These are phyloP conservation scores for Pampus argenteus DNA, from an alignment of 2,797 vertebrate genomes.

Conservation along the genomic window DNA sequence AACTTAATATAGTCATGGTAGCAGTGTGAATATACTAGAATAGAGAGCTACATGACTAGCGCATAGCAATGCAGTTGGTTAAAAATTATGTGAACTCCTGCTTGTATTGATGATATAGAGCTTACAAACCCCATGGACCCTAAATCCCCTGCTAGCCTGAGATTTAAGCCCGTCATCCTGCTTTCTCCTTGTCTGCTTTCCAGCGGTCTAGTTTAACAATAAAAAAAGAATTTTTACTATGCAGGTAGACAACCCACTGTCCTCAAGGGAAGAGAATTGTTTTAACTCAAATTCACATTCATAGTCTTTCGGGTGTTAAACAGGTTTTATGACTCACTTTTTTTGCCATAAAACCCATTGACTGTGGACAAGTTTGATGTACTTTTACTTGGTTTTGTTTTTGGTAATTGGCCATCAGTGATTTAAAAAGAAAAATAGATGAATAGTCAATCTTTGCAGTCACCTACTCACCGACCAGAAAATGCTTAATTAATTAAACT, in stretches of 20 bases:
- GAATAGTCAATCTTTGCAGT: background rate
- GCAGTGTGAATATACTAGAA: constrained; percentile 16
- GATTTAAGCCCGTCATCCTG: constrained; percentile 34
- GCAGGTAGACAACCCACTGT: constrained; percentile 7
- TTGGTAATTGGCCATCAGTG: background rate
- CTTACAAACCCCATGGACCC: constrained; percentile 11
- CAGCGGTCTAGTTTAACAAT: constrained; percentile 1
- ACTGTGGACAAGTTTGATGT: background rate
- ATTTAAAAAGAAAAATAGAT: background rate
- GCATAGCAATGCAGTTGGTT: constrained; percentile 2
- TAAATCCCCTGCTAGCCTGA: constrained; percentile 4
- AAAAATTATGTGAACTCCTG: constrained; percentile 25
- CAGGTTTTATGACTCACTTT: constrained; percentile 11
- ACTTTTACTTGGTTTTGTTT: background rate
- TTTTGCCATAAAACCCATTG: background rate
- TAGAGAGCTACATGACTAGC: background rate
- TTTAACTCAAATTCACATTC: background rate
- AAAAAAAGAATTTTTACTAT: background rate
- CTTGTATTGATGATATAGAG: constrained; percentile 39
- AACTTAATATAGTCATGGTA: constrained; percentile 6
- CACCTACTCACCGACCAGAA: background rate
- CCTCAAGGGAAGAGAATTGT: constrained; percentile 1
- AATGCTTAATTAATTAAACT: background rate
- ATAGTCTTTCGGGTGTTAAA: constrained; percentile 3
- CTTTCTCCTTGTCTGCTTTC: constrained; percentile 29